Conservation (phyloP, 2,113 vertebrate species). For the Hemichromis elongatus region DNA sequence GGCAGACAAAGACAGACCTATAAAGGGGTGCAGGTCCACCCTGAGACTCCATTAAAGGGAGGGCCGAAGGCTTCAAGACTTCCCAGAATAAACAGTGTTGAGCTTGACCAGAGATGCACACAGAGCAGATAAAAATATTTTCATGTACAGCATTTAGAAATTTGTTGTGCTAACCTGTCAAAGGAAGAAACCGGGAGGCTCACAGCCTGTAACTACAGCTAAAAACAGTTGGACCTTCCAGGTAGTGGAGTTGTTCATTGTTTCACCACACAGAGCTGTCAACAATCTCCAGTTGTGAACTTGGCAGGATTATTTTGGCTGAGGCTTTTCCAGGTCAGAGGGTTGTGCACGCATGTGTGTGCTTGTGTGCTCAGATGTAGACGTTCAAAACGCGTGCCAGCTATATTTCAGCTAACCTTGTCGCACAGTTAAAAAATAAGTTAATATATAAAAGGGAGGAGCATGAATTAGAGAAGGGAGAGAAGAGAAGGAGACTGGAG, state of each 20-base stretch:
- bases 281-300: conserved; percentile 55
- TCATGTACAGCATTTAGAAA: not conserved
- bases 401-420: conserved; percentile 29
- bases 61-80: not conserved
- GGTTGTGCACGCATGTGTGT: not conserved
- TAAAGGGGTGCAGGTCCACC: conserved; percentile 16
- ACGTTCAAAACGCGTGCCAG: not conserved
- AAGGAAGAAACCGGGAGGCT: conserved; percentile 11
- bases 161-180: conserved; percentile 19
- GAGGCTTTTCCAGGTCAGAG: conserved; percentile 41
- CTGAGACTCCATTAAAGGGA: not conserved
- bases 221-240: conserved; percentile 31
- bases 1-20: conserved; percentile 33
- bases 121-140: not conserved
- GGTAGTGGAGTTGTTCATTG: conserved; percentile 30
- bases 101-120: conserved; percentile 8
- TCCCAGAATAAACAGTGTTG: conserved; percentile 6
- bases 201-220: conserved; percentile 11
- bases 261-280: conserved; percentile 36
- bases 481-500: conserved; percentile 22
- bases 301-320: conserved; percentile 53
- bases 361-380: not conserved
- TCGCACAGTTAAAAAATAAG: not conserved
- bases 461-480: not conserved
- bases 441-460: not conserved